Conservation (phyloP, 2,797 vertebrate species). For the Sebastes trivittatus region DNA sequence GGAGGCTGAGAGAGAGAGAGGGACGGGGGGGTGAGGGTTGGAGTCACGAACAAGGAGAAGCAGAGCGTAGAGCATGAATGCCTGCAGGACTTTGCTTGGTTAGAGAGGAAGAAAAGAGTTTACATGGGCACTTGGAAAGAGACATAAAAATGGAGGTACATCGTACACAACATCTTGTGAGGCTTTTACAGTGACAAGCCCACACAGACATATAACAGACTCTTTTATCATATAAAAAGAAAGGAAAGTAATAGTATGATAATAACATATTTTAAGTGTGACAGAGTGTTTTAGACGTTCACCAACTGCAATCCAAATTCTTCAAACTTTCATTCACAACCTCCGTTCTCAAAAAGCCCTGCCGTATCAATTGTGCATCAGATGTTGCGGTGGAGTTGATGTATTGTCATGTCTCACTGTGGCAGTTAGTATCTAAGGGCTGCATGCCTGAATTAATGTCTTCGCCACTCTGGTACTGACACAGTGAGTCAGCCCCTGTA, state of each 20-base stretch:
- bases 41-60: constrained; percentile 70
- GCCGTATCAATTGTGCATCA: constrained; percentile 33
- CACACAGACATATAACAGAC: background rate
- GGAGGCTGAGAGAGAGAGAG: constrained; percentile 49
- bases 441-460: constrained; percentile 63
- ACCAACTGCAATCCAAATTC: background rate
- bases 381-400: constrained; percentile 45
- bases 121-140: constrained; percentile 52
- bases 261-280: background rate
- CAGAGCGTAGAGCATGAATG: constrained; percentile 66
- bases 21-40: constrained; percentile 43
- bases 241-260: background rate
- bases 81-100: constrained; percentile 63
- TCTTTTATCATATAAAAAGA: background rate
- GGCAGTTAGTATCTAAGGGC: constrained; percentile 56
- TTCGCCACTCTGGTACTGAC: constrained; percentile 52
- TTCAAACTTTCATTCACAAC: background rate
- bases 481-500: constrained; percentile 64
- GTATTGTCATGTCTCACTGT: constrained; percentile 49
- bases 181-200: background rate
- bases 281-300: background rate
- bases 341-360: background rate
- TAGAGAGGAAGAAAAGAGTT: constrained; percentile 59
- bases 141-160: constrained; percentile 37
- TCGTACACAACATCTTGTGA: constrained; percentile 12